Base-by-base conservation (phyloP, 2,888 invertebrate species). In the Dinocampus coccinellae region DNA sequence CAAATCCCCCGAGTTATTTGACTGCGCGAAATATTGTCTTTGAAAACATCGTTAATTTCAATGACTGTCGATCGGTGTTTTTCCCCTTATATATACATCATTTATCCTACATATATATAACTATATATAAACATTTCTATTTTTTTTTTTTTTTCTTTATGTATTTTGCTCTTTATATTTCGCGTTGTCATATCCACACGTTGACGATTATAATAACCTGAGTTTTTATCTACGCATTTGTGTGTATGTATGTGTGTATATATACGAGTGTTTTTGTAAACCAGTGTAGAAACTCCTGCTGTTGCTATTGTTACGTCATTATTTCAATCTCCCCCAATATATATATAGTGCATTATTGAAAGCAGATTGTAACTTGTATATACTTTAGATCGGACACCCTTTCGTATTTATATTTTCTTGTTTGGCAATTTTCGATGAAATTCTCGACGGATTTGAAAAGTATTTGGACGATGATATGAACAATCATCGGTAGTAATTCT, bases 291-390 rank as follows among this genome's bases (percentile, higher is more conserved):
- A 24, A 76, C 70, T 80, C 79, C 80, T 81, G 77, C 77, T 80
- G 81, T 83, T 76, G 81, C 84, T 85, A 87, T 87, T 87, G 87
- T 87, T 87, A 82, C 84, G 82, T 87, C 84, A 85, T 87, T 87
- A 87, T 85, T 87, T 85, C 83, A 79, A 80, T 82, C 75, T 72
- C 75, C n/a, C n/a, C n/a, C n/a, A n/a, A n/a, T n/a, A n/a, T 69
- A 72, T 58, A 47, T 57, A 69, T 61, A 61, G 69, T 24, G 22
- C 20, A 42, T 1, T n/a, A 42, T 1, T n/a, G 42, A 29, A 62
- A n/a, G 16, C 24, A 62, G 29, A 52, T n/a, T 11, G 29, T 55
- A 20, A 26, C 62, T 57, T 67, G 52, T 76, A 77, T 78, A 72
- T 77, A 64, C 71, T 79, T 74, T 77, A 64, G 71, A 78, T 76